Percentiles rank a stretch among this genome's conserved stretches.
These are phyloP conservation scores for Paedocypris micromegethes DNA, from an alignment of 2,797 vertebrate species.

Conservation along the genomic window DNA sequence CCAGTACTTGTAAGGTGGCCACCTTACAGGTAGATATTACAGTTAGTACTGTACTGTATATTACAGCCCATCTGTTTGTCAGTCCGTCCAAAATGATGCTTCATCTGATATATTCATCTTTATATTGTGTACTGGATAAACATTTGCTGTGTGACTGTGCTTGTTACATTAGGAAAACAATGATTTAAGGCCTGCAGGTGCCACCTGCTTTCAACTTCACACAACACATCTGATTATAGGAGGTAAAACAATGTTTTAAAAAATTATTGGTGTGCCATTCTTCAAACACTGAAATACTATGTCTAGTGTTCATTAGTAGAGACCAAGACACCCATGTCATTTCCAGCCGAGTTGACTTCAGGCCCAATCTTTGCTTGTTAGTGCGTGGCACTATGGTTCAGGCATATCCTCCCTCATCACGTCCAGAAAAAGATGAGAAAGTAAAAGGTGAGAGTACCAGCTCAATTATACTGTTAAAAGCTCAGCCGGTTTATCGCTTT, in stretches of 20 bases:
- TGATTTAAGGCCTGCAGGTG: not conserved
- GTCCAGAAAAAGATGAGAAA: not conserved
- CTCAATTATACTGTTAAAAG: constrained; percentile 4
- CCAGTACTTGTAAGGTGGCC: too few relatives aligned
- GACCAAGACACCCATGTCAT: constrained; percentile 9
- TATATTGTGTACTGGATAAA: not conserved
- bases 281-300: not conserved
- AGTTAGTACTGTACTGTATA: too few relatives aligned
- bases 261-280: constrained; percentile 8
- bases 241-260: not conserved
- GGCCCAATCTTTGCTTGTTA: constrained; percentile 23
- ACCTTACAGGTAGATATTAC: too few relatives aligned
- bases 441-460: constrained; percentile 5
- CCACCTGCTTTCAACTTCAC: constrained; percentile 8
- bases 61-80: too few relatives aligned
- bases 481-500: not conserved
- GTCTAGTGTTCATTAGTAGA: constrained; percentile 5
- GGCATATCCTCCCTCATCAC: not conserved
- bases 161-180: not conserved
- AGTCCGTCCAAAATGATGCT: too few relatives aligned
- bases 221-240: too few relatives aligned
- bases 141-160: not conserved
- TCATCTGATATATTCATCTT: not conserved
- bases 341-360: constrained; percentile 16
- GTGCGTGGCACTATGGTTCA: constrained; percentile 7